Evolutionary conservation across 2,797 vertebrate species (phyloP).

Genomic region (Smutsia temminckii): DNA sequence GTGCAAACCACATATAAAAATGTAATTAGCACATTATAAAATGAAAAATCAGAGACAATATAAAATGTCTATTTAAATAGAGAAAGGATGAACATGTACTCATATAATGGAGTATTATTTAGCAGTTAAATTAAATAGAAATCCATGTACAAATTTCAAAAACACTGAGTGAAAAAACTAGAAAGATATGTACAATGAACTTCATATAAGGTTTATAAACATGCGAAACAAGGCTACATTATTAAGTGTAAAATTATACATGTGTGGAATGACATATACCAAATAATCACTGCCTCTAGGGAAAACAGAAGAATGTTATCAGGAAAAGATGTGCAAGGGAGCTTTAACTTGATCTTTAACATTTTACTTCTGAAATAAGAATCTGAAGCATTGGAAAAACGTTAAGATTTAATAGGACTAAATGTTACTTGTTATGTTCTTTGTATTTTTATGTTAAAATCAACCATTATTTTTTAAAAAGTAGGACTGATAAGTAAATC

Average conservation of each 20-base stretch:
- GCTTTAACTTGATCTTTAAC: background rate
- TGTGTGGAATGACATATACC: background rate
- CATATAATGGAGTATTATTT: background rate
- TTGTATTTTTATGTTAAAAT: background rate
- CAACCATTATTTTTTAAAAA: background rate
- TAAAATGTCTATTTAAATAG: background rate
- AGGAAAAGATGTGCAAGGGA: background rate
- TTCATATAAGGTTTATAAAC: background rate
- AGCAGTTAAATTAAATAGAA: background rate
- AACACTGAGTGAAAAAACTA: background rate
- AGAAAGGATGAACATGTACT: background rate
- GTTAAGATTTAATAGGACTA: conserved; percentile 2
- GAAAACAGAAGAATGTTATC: background rate
- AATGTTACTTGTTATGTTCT: background rate
- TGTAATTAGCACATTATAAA: background rate
- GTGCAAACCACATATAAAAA: background rate
- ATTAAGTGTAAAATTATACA: conserved; percentile 2
- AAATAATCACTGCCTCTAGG: background rate
- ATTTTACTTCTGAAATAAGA: conserved; percentile 22
- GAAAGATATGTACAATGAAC: background rate
- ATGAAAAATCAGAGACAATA: background rate
- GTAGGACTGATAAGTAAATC: background rate
- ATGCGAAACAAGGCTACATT: background rate
- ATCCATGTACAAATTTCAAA: background rate
- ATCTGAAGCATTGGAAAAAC: background rate